Percentiles rank a stretch among this genome's conserved stretches.
Conservation (phyloP, 1,140 invertebrate genomes). For the Platorchestia sp. region DNA sequence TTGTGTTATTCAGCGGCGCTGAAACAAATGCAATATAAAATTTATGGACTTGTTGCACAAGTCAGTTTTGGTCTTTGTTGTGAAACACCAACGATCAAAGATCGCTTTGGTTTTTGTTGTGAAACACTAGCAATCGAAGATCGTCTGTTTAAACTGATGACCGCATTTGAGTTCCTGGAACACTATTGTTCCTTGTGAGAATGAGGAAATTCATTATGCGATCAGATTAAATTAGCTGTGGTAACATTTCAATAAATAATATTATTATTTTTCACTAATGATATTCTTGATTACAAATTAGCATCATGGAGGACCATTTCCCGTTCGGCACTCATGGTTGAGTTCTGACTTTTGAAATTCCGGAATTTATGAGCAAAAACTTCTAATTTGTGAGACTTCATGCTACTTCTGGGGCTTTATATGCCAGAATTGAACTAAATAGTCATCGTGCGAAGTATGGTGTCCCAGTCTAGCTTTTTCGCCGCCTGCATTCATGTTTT, state of each 20-base stretch:
- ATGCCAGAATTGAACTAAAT: not conserved
- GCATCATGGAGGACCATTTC: too few species aligned
- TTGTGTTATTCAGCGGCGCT: not conserved
- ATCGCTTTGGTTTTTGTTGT: too few species aligned
- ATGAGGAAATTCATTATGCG: not conserved
- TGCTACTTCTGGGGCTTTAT: not conserved
- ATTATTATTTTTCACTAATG: too few species aligned
- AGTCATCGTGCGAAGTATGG: not conserved
- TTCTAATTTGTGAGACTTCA: not conserved
- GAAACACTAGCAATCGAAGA: not conserved
- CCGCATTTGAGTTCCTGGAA: not conserved
- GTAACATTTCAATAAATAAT: too few species aligned
- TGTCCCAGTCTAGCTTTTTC: too few species aligned
- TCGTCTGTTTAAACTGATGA: not conserved
- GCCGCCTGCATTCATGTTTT: too few species aligned
- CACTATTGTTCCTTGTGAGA: not conserved
- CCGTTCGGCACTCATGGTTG: too few species aligned
- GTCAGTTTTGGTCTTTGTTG: too few species aligned
- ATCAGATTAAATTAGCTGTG: not conserved
- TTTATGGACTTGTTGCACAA: not conserved
- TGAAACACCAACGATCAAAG: too few species aligned
- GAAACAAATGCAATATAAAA: not conserved
- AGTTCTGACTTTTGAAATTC: too few species aligned
- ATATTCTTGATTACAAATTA: too few species aligned
- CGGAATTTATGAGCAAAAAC: not conserved